A percentile compares a stretch with the other conserved stretches of the same genome.
Evolutionary conservation across 2,797 vertebrate species (phyloP).

Genomic region (Tokudaia tokunoshimensis): DNA sequence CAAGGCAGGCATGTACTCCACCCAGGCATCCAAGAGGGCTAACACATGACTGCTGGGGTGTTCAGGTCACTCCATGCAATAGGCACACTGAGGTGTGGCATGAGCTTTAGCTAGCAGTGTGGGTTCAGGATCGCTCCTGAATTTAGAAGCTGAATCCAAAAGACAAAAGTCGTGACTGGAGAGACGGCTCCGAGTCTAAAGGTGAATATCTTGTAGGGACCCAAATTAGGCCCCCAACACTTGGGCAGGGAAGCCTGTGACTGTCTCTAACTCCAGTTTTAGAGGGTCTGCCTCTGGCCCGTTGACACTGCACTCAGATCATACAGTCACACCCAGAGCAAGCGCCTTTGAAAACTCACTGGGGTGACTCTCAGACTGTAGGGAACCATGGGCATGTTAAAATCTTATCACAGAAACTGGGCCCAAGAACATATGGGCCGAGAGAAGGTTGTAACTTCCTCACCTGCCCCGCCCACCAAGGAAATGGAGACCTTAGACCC

Average conservation of each 20-base stretch:
- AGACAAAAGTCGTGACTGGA: conserved; percentile 40
- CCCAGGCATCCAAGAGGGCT: neutral
- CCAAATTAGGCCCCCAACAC: neutral
- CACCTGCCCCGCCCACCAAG: no score
- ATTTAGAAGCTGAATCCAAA: conserved; percentile 60
- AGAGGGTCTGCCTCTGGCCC: neutral
- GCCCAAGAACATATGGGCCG: no score
- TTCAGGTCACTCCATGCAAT: neutral
- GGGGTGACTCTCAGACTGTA: neutral
- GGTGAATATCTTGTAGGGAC: neutral
- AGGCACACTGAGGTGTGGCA: neutral
- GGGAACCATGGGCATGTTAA: neutral
- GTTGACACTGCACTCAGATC: neutral
- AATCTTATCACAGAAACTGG: neutral
- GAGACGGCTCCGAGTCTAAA: neutral
- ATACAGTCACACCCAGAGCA: neutral
- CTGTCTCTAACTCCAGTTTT: neutral
- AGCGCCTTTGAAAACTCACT: no score
- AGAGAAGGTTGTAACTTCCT: neutral
- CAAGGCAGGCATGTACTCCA: neutral
- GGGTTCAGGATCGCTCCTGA: conserved; percentile 44
- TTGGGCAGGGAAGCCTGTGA: neutral
- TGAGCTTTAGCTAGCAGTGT: conserved; percentile 67
- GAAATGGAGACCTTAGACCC: neutral
- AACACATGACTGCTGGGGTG: neutral